Evolutionary conservation across 2,888 invertebrate species (phyloP).

Genomic region (Aelia acuminata): DNA sequence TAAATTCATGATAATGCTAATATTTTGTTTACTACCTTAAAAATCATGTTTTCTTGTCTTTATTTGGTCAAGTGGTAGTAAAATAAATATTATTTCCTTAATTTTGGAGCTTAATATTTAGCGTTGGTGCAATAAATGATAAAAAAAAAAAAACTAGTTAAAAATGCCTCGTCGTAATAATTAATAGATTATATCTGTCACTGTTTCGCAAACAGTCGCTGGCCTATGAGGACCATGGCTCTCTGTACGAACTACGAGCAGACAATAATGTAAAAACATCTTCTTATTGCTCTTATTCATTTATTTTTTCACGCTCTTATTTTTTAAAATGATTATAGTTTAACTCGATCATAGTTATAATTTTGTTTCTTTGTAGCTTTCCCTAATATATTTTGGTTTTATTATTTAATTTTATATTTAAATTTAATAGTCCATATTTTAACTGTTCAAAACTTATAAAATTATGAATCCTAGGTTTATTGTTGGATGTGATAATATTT

Average conservation of each 20-base stretch:
- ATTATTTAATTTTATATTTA: neutral
- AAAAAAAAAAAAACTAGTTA: neutral
- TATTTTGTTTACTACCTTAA: neutral
- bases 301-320: neutral
- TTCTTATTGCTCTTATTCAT: neutral
- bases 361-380: too few species aligned
- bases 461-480: neutral
- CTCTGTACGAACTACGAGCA: slow-evolving; percentile 63
- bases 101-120: neutral
- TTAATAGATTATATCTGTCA: slow-evolving; percentile 49
- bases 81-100: neutral
- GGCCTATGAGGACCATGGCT: slow-evolving; percentile 62
- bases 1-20: neutral
- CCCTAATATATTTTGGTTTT: neutral
- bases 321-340: neutral
- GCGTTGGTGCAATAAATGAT: neutral
- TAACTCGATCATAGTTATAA: neutral
- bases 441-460: slow-evolving; percentile 33
- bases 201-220: slow-evolving; percentile 60
- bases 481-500: neutral
- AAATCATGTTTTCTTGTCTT: neutral
- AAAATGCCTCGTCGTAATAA: neutral
- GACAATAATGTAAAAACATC: slow-evolving; percentile 64
- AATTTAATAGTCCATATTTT: neutral
- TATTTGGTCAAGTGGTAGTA: neutral